Evolutionary conservation across 1,140 invertebrate genomes (phyloP).

Genomic region (Platyscapa corneri): DNA sequence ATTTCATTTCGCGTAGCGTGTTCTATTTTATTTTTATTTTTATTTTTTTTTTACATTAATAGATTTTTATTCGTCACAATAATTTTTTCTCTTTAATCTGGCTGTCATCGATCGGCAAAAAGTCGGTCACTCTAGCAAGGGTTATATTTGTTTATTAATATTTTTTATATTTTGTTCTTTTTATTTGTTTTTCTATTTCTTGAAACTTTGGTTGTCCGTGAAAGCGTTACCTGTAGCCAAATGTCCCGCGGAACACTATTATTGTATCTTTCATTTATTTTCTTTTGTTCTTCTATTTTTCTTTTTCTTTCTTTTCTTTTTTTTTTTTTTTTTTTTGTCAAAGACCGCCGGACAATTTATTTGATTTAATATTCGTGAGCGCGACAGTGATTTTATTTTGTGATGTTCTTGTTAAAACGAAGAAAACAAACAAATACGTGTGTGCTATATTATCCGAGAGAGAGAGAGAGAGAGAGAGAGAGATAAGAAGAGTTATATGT

Average conservation of each 20-base stretch:
- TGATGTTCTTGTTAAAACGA: slow-evolving; percentile 34
- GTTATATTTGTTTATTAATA: slow-evolving; percentile 48
- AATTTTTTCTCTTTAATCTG: slow-evolving; percentile 47
- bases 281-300: too few species aligned
- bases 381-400: slow-evolving; percentile 19
- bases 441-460: slow-evolving; percentile 31
- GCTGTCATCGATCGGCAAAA: slow-evolving; percentile 42
- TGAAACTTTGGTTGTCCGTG: slow-evolving; percentile 54
- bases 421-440: slow-evolving; percentile 4
- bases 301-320: background rate
- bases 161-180: slow-evolving; percentile 34
- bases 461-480: background rate
- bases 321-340: slow-evolving; percentile 18
- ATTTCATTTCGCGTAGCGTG: slow-evolving; percentile 57
- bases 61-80: slow-evolving; percentile 38
- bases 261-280: too few species aligned
- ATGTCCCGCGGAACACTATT: slow-evolving; percentile 69
- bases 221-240: slow-evolving; percentile 70
- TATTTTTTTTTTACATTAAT: slow-evolving; percentile 10
- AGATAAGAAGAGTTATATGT: slow-evolving; percentile 33
- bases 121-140: slow-evolving; percentile 48
- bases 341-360: slow-evolving; percentile 64
- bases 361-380: slow-evolving; percentile 52
- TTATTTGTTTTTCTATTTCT: slow-evolving; percentile 39
- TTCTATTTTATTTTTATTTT: slow-evolving; percentile 7